Conservation (phyloP, 2,888 invertebrate species). For the Spodoptera littoralis region DNA sequence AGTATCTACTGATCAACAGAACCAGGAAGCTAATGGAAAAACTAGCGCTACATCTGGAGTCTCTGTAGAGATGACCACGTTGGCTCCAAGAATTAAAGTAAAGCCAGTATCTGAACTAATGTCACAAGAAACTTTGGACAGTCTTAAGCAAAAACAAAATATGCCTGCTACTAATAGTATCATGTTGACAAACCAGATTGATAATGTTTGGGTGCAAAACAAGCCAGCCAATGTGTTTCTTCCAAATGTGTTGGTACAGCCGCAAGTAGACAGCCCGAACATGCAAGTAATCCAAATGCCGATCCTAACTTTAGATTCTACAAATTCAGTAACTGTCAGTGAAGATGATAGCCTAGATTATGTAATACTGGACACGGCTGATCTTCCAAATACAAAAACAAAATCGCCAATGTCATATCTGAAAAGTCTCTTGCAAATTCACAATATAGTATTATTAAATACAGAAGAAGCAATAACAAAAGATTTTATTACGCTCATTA, state of each 20-base stretch:
- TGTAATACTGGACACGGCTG: constrained; percentile 71
- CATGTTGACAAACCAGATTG: constrained; percentile 15
- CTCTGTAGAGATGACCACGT: constrained; percentile 8
- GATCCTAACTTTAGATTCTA: constrained; percentile 1
- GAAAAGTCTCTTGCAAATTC: constrained; percentile 68
- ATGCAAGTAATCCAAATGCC: constrained; percentile 27
- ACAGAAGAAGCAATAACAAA: constrained; percentile 48
- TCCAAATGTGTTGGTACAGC: constrained; percentile 23
- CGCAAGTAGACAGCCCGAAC: constrained; percentile 10
- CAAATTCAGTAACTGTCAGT: constrained; percentile 20
- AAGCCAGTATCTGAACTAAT: constrained; percentile 80
- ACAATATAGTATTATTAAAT: constrained; percentile 70
- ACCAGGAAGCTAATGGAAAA: constrained; percentile 12
- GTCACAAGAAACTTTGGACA: constrained; percentile 66
- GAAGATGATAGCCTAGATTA: constrained; percentile 13
- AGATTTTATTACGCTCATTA: constrained; percentile 69
- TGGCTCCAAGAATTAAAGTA: constrained; percentile 78
- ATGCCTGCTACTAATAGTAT: constrained; percentile 10
- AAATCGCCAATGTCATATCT: constrained; percentile 76
- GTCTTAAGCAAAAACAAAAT: constrained; percentile 45
- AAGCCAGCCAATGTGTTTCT: constrained; percentile 17
- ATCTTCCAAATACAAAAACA: constrained; percentile 77
- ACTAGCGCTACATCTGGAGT: constrained; percentile 4
- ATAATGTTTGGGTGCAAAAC: constrained; percentile 31
- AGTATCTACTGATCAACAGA: constrained; percentile 30